Conservation (phyloP, 2,797 vertebrate genomes). For the Cryptoprocta ferox region DNA sequence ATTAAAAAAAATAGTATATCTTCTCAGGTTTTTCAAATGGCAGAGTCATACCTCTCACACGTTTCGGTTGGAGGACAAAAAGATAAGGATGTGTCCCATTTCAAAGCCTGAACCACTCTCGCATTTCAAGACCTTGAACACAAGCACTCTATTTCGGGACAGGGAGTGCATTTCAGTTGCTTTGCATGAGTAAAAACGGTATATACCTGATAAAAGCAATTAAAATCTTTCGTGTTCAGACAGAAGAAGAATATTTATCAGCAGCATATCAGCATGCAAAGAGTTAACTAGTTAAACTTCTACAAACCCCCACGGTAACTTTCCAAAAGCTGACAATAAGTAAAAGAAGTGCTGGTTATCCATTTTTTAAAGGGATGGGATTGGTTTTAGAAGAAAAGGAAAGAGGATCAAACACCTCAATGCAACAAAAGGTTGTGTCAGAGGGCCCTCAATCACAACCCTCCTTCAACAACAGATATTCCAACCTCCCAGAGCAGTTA, state of each 20-base stretch:
- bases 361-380: constrained; percentile 92
- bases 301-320: constrained; percentile 88
- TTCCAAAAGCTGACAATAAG: constrained; percentile 90
- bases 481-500: constrained; percentile 96
- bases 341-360: constrained; percentile 91
- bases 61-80: constrained; percentile 81
- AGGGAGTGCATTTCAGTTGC: constrained; percentile 76
- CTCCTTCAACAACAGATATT: constrained; percentile 92
- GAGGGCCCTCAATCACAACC: constrained; percentile 97
- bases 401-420: constrained; percentile 98
- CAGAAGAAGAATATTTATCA: constrained; percentile 39
- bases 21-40: constrained; percentile 75
- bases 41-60: constrained; percentile 74
- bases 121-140: constrained; percentile 70
- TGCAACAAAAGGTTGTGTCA: constrained; percentile 98
- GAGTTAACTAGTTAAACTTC: constrained; percentile 91
- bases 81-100: constrained; percentile 71
- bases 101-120: constrained; percentile 76
- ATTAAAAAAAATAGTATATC: constrained; percentile 63
- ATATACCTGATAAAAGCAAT: constrained; percentile 83
- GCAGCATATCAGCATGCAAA: constrained; percentile 77
- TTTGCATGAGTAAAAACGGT: constrained; percentile 64
- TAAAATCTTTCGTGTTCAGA: constrained; percentile 68
- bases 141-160: constrained; percentile 60
- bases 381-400: constrained; percentile 94